Evolutionary conservation across 2,888 invertebrate species (phyloP).

Genomic region (Tanypteryx hageni): DNA sequence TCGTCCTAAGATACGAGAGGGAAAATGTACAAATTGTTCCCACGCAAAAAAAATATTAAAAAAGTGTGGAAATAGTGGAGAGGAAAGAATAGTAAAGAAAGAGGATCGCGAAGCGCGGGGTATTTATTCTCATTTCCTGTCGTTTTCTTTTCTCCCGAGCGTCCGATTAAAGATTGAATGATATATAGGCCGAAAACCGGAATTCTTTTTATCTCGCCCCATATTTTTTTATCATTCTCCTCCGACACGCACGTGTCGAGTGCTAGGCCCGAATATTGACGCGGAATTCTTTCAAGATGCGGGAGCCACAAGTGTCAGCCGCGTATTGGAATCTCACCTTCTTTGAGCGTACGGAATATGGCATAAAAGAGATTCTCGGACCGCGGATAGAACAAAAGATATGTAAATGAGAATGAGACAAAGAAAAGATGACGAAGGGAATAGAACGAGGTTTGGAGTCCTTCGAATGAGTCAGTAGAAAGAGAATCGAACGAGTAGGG

Average conservation of each 20-base stretch:
- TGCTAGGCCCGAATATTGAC: slow-evolving; percentile 7
- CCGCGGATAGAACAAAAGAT: neutral
- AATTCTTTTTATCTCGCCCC: neutral
- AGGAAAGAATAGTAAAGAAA: neutral
- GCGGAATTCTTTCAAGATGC: neutral
- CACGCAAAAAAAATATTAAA: neutral
- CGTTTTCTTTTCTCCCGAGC: neutral
- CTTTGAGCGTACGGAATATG: neutral
- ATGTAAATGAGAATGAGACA: neutral
- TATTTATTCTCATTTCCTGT: neutral
- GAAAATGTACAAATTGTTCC: neutral
- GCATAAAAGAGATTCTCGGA: neutral
- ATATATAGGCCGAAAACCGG: neutral
- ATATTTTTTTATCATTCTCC: neutral
- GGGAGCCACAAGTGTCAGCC: slow-evolving; percentile 34
- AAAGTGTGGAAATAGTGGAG: neutral
- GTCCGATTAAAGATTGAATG: neutral
- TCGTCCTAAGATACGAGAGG: neutral
- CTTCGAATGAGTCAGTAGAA: neutral
- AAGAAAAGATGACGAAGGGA: neutral
- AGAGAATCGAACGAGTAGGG: slow-evolving; percentile 12
- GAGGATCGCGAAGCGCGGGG: neutral
- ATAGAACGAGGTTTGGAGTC: neutral
- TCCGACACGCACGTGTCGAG: neutral
- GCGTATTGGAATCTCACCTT: neutral